These are phyloP conservation scores for Drosophila colorata DNA, from an alignment of 2,888 invertebrate species.

Conservation along the genomic window DNA sequence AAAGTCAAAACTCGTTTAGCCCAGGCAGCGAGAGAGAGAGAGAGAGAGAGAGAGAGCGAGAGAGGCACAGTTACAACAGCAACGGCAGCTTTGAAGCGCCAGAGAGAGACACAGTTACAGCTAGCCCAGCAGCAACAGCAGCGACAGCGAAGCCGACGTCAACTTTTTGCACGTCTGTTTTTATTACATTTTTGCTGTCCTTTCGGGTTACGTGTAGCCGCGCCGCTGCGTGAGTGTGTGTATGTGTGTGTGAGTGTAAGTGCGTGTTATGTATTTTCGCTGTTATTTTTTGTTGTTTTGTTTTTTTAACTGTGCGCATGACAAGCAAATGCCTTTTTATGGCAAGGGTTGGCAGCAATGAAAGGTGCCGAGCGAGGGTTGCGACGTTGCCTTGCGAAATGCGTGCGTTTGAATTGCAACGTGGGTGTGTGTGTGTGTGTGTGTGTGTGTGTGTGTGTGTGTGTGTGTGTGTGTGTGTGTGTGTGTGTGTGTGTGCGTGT, in stretches of 20 bases:
- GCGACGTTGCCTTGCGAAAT: conserved; percentile 33
- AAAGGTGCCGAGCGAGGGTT: conserved; percentile 56
- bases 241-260: conserved; percentile 1
- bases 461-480: conserved; percentile 3
- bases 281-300: conserved; percentile 13
- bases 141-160: conserved; percentile 10
- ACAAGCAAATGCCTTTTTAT: conserved; percentile 56
- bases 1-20: conserved; percentile 47
- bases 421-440: not conserved
- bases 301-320: conserved; percentile 61
- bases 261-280: conserved; percentile 53
- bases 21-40: too few relatives aligned
- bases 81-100: conserved; percentile 27
- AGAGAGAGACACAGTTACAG: conserved; percentile 44
- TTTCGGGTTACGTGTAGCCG: conserved; percentile 62
- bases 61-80: conserved; percentile 53
- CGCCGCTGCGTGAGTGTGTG: conserved; percentile 2
- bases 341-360: conserved; percentile 75
- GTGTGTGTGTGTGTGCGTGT: conserved; percentile 17
- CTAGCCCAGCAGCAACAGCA: conserved; percentile 11
- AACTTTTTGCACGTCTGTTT: conserved; percentile 77
- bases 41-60: conserved; percentile 29
- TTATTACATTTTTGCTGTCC: conserved; percentile 72
- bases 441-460: not conserved
- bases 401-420: conserved; percentile 30